Evolutionary conservation across 2,113 vertebrate species (phyloP).

Genomic region (Serranochromis macrocephalus): DNA sequence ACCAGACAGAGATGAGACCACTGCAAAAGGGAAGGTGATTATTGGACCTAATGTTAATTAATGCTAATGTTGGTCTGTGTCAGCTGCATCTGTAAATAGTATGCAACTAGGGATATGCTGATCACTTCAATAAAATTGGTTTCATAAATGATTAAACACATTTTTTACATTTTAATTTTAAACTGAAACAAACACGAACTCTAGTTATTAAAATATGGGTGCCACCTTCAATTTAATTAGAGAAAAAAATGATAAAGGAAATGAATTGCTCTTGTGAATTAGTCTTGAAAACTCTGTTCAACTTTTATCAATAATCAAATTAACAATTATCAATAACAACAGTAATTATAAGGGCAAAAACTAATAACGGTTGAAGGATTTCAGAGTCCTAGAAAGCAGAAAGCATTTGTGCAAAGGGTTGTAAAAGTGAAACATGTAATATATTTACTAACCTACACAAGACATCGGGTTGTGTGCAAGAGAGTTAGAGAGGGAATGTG

Average conservation of each 20-base stretch:
- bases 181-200: neutral
- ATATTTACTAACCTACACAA: neutral
- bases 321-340: neutral
- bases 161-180: neutral
- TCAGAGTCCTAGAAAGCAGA: neutral
- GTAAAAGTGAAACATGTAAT: neutral
- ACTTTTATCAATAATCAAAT: neutral
- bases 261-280: neutral
- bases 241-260: neutral
- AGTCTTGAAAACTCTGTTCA: neutral
- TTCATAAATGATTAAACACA: neutral
- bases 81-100: neutral
- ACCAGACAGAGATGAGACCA: neutral
- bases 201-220: neutral
- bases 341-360: neutral
- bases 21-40: neutral
- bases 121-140: neutral
- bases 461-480: neutral
- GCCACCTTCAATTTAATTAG: neutral
- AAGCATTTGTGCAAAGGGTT: neutral
- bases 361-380: neutral
- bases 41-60: neutral
- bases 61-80: neutral
- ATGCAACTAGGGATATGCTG: neutral
- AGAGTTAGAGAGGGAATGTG: neutral